A percentile compares a stretch with the other conserved stretches of the same genome.
phyloP scores from a whole-genome alignment of 2,113 vertebrate genomes.

The Arizona elegans region DNA sequence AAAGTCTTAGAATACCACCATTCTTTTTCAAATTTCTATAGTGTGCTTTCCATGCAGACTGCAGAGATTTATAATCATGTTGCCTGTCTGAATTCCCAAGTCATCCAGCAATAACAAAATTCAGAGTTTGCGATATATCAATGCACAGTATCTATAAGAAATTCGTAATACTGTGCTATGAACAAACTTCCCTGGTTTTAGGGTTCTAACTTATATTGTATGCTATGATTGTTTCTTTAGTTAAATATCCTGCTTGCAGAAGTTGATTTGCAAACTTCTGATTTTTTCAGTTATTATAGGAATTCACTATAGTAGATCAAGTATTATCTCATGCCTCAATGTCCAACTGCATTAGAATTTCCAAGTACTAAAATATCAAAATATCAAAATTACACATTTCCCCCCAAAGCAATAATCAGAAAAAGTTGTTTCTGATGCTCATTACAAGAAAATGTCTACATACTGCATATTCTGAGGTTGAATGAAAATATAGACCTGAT shows the following conservation, averaged over 20 bases:
- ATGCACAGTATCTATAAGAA: neutral
- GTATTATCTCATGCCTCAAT: neutral
- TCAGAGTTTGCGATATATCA: neutral
- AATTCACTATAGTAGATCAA: neutral
- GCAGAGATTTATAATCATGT: neutral
- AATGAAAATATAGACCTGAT: neutral
- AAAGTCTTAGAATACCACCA: neutral
- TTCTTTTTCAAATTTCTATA: neutral
- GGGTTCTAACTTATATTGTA: neutral
- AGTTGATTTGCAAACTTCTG: conserved; percentile 6
- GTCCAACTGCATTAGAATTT: neutral
- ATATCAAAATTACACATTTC: neutral
- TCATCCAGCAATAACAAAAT: neutral
- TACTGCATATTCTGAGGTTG: neutral
- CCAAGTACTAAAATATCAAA: neutral
- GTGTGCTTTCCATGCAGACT: neutral
- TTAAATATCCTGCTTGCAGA: neutral
- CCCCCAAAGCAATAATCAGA: neutral
- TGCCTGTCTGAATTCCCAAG: neutral
- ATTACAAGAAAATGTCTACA: neutral
- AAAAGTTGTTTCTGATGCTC: neutral
- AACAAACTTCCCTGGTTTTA: neutral
- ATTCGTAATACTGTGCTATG: neutral
- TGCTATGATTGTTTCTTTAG: neutral
- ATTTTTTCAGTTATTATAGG: neutral